Conservation (phyloP, 1,140 invertebrate species). For the Aphidius gifuensis region DNA sequence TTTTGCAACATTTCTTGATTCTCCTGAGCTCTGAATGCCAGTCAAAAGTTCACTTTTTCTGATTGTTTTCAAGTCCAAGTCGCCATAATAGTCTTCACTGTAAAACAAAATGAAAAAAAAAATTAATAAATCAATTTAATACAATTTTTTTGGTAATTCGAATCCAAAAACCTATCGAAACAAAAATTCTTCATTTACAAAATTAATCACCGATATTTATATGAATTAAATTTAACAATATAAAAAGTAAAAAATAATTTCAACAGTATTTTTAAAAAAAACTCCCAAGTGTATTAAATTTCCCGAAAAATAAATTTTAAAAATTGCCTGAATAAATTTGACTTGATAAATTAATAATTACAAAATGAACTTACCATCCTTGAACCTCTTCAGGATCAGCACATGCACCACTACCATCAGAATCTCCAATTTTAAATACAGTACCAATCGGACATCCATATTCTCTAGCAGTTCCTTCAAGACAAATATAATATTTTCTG, state of each 20-base stretch:
- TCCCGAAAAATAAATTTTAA: too few species aligned
- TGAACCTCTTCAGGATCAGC: slow-evolving; percentile 90
- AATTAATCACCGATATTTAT: too few species aligned
- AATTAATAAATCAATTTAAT: slow-evolving; percentile 32
- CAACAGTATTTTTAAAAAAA: too few species aligned
- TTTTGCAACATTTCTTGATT: slow-evolving; percentile 50
- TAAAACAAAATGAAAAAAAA: slow-evolving; percentile 51
- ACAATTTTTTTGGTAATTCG: slow-evolving; percentile 7
- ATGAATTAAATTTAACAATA: too few species aligned
- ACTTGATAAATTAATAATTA: background rate
- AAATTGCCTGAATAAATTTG: too few species aligned
- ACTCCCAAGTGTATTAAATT: too few species aligned
- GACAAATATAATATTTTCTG: slow-evolving; percentile 91
- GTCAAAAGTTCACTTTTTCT: slow-evolving; percentile 85
- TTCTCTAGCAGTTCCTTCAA: slow-evolving; percentile 84
- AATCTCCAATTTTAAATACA: slow-evolving; percentile 90
- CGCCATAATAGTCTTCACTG: slow-evolving; percentile 95
- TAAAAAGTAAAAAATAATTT: too few species aligned
- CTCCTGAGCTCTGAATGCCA: slow-evolving; percentile 68
- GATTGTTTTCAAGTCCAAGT: slow-evolving; percentile 89
- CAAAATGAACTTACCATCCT: slow-evolving; percentile 76
- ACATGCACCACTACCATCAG: slow-evolving; percentile 86
- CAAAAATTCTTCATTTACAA: too few species aligned
- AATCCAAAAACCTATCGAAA: background rate
- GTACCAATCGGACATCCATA: slow-evolving; percentile 94